Percentiles rank a stretch among this genome's conserved stretches.
Conservation (phyloP, 2,113 vertebrate genomes). For the Nannobrachium achirus region DNA sequence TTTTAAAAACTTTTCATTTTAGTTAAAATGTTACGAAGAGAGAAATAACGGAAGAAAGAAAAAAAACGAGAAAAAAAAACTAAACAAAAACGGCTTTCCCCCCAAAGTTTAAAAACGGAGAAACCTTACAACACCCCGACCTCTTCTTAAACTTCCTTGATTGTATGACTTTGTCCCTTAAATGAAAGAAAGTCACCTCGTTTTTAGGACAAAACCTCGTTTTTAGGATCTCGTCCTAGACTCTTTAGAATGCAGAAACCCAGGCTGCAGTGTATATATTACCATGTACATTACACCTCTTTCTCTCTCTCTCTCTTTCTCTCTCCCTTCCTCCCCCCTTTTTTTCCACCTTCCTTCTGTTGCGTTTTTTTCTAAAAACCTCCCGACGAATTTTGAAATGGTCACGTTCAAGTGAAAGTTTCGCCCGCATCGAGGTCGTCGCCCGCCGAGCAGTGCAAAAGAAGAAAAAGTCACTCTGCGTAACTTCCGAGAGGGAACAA, state of each 20-base stretch:
- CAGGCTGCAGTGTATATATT: conserved; percentile 96
- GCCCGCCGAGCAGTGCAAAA: too few species aligned
- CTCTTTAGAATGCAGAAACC: conserved; percentile 89
- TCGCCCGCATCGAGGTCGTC: conserved; percentile 63
- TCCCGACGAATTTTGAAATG: conserved; percentile 69
- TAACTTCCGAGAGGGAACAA: too few species aligned
- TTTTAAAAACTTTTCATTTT: conserved; percentile 97
- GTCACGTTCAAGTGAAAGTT: conserved; percentile 51
- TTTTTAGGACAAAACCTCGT: too few species aligned
- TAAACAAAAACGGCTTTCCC: conserved; percentile 88
- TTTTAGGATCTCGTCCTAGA: conserved; percentile 98
- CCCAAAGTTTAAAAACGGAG: conserved; percentile 94
- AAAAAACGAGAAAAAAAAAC: conserved; percentile 12
- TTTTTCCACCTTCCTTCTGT: conserved; percentile 81
- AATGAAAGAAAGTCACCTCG: conserved; percentile 89
- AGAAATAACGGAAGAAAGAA: conserved; percentile 69
- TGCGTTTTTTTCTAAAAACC: conserved; percentile 75
- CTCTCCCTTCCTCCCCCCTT: conserved; percentile 56
- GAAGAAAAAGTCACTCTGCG: too few species aligned
- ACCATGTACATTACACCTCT: conserved; percentile 97
- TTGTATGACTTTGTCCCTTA: conserved; percentile 98
- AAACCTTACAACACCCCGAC: conserved; percentile 99
- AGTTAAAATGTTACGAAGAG: conserved; percentile 90
- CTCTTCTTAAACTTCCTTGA: conserved; percentile 98
- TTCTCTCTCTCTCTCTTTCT: conserved; percentile 66